A percentile compares a stretch with the other conserved stretches of the same genome.
These are phyloP conservation scores for Gallinago nigripennis DNA, from an alignment of 2,797 vertebrate species.

Conservation along the genomic window DNA sequence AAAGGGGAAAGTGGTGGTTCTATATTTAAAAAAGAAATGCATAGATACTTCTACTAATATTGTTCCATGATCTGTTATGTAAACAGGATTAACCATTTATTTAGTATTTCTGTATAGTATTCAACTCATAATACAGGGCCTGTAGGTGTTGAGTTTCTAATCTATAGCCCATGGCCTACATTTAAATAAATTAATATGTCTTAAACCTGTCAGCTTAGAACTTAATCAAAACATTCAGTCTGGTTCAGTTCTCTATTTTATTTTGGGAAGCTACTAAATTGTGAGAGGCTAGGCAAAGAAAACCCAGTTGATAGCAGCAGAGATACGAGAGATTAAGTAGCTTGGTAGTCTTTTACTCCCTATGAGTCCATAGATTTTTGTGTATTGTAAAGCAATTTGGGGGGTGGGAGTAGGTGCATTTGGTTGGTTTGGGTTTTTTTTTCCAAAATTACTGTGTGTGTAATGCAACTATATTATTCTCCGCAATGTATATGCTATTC, in stretches of 20 bases:
- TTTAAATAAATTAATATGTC: not conserved
- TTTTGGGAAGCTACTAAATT: not conserved
- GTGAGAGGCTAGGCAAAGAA: not conserved
- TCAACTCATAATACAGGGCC: not conserved
- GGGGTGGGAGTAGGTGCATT: too few relatives aligned
- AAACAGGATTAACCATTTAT: not conserved
- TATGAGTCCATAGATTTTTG: not conserved
- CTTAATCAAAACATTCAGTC: not conserved
- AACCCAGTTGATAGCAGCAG: not conserved
- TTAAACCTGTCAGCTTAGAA: not conserved
- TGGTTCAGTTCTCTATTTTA: not conserved
- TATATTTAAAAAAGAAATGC: not conserved
- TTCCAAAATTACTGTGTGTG: not conserved
- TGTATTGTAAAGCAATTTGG: not conserved
- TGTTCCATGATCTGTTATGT: not conserved
- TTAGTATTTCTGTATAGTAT: not conserved
- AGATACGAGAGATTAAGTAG: not conserved
- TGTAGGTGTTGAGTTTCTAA: not conserved
- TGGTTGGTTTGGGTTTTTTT: not conserved
- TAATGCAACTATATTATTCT: not conserved
- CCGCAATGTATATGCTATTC: not conserved
- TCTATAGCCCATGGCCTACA: not conserved
- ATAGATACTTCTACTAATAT: not conserved
- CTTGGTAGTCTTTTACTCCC: not conserved
- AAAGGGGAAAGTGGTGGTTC: not conserved